Evolutionary conservation across 2,113 vertebrate species (phyloP).

Genomic region (Manacus vitellinus): DNA sequence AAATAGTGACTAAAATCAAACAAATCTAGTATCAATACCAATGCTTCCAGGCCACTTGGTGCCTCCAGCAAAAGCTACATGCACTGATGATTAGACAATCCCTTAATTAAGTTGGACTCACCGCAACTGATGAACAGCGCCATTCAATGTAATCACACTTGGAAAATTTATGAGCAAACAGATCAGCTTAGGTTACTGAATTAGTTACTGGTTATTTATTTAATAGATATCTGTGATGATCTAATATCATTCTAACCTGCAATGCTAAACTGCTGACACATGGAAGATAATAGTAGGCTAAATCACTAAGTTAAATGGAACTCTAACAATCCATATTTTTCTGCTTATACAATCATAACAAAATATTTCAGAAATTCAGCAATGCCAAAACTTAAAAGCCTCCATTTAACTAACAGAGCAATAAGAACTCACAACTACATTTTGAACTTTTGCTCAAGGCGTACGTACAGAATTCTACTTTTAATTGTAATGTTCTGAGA

Average conservation of each 20-base stretch:
- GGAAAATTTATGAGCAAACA: background rate
- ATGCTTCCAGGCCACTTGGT: background rate
- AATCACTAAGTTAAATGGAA: background rate
- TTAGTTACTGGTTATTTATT: background rate
- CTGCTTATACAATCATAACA: background rate
- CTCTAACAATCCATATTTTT: background rate
- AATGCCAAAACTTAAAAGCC: background rate
- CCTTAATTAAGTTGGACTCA: background rate
- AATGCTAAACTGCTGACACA: background rate
- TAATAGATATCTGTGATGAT: background rate
- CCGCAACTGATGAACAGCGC: background rate
- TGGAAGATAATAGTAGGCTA: background rate
- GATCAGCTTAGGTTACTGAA: background rate
- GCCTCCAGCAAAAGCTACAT: background rate
- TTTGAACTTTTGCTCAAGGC: background rate
- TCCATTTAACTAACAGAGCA: background rate
- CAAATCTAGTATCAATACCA: background rate
- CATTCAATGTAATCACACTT: background rate
- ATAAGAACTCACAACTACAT: background rate
- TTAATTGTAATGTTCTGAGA: background rate
- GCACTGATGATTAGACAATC: background rate
- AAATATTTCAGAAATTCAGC: background rate
- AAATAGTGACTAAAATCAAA: background rate
- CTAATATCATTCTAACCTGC: background rate
- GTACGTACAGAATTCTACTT: background rate